phyloP scores from a whole-genome alignment of 2,797 vertebrate genomes.

The Urocyon cinereoargenteus region DNA sequence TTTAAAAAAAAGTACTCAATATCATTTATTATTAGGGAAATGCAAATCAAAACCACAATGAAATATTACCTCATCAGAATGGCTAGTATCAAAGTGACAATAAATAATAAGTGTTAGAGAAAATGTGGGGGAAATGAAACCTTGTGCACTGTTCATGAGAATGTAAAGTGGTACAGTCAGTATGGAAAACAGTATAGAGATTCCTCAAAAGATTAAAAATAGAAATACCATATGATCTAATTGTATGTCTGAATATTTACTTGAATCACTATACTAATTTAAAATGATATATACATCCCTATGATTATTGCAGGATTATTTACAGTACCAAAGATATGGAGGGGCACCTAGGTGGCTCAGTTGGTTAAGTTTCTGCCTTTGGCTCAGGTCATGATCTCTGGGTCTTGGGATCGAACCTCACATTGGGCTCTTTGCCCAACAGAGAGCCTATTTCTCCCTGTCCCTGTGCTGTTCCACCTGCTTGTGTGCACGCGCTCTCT shows the following conservation, averaged over 20 bases:
- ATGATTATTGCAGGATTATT: background rate
- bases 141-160: background rate
- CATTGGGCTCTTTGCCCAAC: no score
- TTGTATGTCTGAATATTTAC: background rate
- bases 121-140: background rate
- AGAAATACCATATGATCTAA: background rate
- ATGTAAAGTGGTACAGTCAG: background rate
- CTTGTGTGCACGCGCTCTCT: no score
- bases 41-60: background rate
- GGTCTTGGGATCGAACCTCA: no score
- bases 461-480: no score
- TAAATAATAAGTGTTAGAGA: background rate
- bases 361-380: no score
- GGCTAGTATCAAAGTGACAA: background rate
- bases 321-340: background rate
- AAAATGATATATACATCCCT: background rate
- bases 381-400: no score
- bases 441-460: no score
- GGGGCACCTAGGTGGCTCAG: no score
- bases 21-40: background rate
- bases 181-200: background rate
- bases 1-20: background rate
- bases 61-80: background rate
- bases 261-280: background rate
- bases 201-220: background rate